Evolutionary conservation across 1,140 invertebrate species (phyloP).

Genomic region (Eufriesea mexicana): DNA sequence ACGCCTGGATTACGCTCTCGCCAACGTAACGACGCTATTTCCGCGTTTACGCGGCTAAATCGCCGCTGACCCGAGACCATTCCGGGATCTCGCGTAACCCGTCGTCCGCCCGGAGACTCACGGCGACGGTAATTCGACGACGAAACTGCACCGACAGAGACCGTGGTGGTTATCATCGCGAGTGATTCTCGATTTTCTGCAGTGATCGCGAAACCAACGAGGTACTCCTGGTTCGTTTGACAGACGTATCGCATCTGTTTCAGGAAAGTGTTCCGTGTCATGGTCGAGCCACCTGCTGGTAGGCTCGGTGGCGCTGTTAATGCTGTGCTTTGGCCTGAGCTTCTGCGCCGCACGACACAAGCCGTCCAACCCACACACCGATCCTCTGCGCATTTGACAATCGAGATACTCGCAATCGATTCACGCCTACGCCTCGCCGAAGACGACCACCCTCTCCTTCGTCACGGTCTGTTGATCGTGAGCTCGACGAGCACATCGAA

Average conservation of each 20-base stretch:
- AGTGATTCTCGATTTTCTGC: too few relatives aligned
- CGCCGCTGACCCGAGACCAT: too few relatives aligned
- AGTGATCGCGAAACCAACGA: too few relatives aligned
- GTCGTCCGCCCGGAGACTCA: too few relatives aligned
- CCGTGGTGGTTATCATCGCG: too few relatives aligned
- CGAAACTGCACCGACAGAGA: too few relatives aligned
- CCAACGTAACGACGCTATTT: too few relatives aligned
- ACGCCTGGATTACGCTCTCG: too few relatives aligned
- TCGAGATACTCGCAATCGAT: conserved; percentile 79
- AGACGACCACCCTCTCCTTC: conserved; percentile 77
- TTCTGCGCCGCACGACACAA: conserved; percentile 83
- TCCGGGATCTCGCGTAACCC: too few relatives aligned
- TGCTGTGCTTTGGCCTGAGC: conserved; percentile 85
- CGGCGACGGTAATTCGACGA: too few relatives aligned
- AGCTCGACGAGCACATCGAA: conserved; percentile 5
- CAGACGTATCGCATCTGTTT: conserved; percentile 67
- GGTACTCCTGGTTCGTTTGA: too few relatives aligned
- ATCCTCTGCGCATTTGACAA: conserved; percentile 80
- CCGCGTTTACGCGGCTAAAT: too few relatives aligned
- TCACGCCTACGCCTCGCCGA: conserved; percentile 77
- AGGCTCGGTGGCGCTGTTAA: conserved; percentile 82
- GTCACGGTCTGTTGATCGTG: conserved; percentile 78
- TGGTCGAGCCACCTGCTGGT: conserved; percentile 86
- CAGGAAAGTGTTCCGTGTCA: conserved; percentile 85
- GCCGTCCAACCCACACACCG: conserved; percentile 71